A percentile compares a stretch with the other conserved stretches of the same genome.
Evolutionary conservation across 2,797 vertebrate species (phyloP).

Genomic region (Spea hammondii): DNA sequence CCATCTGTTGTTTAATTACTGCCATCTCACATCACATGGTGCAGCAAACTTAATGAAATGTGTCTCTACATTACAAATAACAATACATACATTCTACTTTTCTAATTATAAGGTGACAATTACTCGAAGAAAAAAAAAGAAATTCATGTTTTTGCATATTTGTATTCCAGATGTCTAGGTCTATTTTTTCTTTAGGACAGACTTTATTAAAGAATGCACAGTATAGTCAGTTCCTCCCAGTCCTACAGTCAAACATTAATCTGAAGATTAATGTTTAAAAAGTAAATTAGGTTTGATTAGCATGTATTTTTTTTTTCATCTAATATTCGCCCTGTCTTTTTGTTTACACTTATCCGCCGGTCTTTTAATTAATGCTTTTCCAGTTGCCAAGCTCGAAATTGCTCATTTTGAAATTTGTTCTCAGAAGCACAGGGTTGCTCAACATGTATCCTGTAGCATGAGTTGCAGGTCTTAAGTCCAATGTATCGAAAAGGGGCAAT

Average conservation of each 20-base stretch:
- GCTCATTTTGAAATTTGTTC: not conserved
- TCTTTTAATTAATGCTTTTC: not conserved
- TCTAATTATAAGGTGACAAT: constrained; percentile 61
- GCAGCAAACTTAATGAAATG: constrained; percentile 55
- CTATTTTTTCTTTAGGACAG: not conserved
- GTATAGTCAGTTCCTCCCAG: not conserved
- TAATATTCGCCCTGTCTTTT: not conserved
- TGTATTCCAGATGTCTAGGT: constrained; percentile 22
- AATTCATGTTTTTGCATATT: constrained; percentile 17
- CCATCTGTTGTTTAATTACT: constrained; percentile 67
- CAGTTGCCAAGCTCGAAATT: not conserved
- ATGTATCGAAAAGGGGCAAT: too few species aligned
- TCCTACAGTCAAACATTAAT: too few species aligned
- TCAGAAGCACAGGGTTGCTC: not conserved
- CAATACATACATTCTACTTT: constrained; percentile 59
- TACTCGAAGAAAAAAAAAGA: constrained; percentile 16
- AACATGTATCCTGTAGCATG: too few species aligned
- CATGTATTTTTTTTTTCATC: not conserved
- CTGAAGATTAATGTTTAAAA: constrained; percentile 17
- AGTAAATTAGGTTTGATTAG: not conserved
- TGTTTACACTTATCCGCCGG: not conserved
- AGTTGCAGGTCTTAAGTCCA: too few species aligned
- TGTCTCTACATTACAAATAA: constrained; percentile 55
- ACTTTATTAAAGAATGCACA: not conserved
- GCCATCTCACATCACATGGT: constrained; percentile 77